A percentile compares a stretch with the other conserved stretches of the same genome.
Evolutionary conservation across 1,140 invertebrate genomes (phyloP).

Genomic region (Lepidurus couesii): DNA sequence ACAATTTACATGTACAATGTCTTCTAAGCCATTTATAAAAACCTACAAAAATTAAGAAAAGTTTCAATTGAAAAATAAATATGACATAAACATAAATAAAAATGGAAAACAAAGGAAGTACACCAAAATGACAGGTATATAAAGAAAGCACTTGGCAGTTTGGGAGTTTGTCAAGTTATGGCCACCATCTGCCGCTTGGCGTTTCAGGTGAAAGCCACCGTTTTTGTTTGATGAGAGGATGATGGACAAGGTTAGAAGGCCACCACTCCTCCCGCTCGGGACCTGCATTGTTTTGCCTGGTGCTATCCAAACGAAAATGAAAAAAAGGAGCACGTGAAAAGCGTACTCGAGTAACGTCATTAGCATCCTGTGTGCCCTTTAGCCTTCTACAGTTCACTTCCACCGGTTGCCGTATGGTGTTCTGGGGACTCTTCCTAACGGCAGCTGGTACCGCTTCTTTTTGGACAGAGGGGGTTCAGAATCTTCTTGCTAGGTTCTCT

Average conservation of each 20-base stretch:
- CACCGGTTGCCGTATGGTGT: slow-evolving; percentile 17
- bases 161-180: neutral
- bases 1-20: too few relatives aligned
- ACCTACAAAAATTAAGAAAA: too few relatives aligned
- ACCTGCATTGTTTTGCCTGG: neutral
- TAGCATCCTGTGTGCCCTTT: slow-evolving; percentile 21
- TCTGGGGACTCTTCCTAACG: neutral
- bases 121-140: neutral
- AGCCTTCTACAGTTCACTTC: neutral
- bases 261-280: neutral
- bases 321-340: neutral
- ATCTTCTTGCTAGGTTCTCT: neutral
- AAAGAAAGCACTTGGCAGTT: neutral
- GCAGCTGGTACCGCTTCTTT: slow-evolving; percentile 2
- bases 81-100: neutral
- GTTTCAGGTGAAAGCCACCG: slow-evolving; percentile 10
- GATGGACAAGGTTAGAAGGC: slow-evolving; percentile 15
- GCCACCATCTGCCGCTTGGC: neutral
- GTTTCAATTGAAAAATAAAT: too few relatives aligned
- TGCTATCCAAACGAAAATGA: neutral
- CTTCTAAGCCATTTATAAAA: too few relatives aligned
- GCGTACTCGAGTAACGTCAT: neutral
- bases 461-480: neutral
- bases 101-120: neutral
- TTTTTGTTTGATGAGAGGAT: slow-evolving; percentile 5